Evolutionary conservation across 2,113 vertebrate species (phyloP), one percentile per base, ranked within the genome.

Genomic region (Tetrao urogallus): DNA sequence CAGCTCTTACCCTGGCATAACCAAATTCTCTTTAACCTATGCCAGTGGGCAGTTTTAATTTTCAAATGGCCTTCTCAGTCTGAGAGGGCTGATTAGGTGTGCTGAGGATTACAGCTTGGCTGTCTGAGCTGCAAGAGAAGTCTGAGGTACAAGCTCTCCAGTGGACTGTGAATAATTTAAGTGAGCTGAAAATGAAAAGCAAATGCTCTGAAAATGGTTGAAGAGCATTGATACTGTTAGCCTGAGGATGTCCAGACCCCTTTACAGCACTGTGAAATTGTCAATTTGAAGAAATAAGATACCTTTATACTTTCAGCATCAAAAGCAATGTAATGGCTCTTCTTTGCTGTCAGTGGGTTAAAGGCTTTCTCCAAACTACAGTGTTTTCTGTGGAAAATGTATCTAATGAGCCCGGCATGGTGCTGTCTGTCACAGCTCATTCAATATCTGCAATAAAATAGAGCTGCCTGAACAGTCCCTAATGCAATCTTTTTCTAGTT

Each of bases 231-330:
- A 48, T 28, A 79, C 30, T 24, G 71, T 52, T 82, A 82, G 82
- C 82, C 30, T 57, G 52, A 79, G 43, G 36, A 69, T 85, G 66
- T 48, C 66, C 64, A 69, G 74, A 65, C 21, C 47, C 22, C 22
- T 32, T 81, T 76, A 66, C 13, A 92, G 58, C n/a, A 48, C 1
- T 14, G 20, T 71, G 89, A 81, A 90, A 79, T 22, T 21, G 22
- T 80, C 89, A 90, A 72, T 79, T 52, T 82, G 82, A 94, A 95
- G 87, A 72, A 94, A 89, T 38, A 63, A 77, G 71, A 36, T 40
- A n/a, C 36, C 36, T 15, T 87, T 88, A 82, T 11, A 48, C 67
- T 45, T 70, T 52, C 27, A 36, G 69, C 57, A 92, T 66, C 85
- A 88, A 66, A 93, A 89, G 71, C 66, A 30, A 65, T 21, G 27